phyloP scores from a whole-genome alignment of 2,113 vertebrate species.

The rat (Rattus norvegicus) region DNA sequence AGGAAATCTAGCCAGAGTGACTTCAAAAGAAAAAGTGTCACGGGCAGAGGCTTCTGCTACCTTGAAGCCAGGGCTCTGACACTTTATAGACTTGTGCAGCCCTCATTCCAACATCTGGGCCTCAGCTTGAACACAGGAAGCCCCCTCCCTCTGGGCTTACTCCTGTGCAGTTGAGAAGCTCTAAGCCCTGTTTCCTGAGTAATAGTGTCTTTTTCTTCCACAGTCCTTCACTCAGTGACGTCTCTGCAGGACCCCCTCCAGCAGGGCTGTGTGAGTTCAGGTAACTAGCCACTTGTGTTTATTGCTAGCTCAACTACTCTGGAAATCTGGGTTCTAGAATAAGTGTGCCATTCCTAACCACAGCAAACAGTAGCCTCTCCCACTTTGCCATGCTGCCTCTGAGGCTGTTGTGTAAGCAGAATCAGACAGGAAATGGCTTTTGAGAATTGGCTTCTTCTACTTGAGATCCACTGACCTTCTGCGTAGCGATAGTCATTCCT shows the following conservation, averaged over 20 bases:
- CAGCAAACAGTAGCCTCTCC: not conserved
- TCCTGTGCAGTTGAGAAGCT: not conserved
- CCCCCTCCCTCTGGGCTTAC: not conserved
- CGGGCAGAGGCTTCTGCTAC: rapidly evolving
- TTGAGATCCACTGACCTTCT: not conserved
- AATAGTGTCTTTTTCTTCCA: conserved; percentile 84
- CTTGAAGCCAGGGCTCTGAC: not conserved
- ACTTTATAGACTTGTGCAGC: not conserved
- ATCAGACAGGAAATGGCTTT: not conserved
- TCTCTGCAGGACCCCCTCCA: conserved; percentile 89
- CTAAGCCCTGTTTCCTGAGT: conserved; percentile 71
- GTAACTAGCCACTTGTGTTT: conserved; percentile 82
- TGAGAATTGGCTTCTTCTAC: not conserved
- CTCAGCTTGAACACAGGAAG: not conserved
- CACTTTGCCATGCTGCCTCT: not conserved
- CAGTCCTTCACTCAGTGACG: conserved; percentile 88
- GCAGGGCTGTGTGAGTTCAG: conserved; percentile 91
- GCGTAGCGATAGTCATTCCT: not conserved
- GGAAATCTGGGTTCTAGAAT: not conserved
- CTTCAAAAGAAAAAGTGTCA: not conserved
- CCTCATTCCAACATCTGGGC: not conserved
- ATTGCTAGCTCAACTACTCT: not conserved
- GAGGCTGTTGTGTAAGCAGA: not conserved
- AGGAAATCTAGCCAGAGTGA: not conserved
- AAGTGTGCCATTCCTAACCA: not conserved